These are phyloP conservation scores for Aspidoscelis tigris DNA, from an alignment of 2,113 vertebrate species.

Conservation along the genomic window DNA sequence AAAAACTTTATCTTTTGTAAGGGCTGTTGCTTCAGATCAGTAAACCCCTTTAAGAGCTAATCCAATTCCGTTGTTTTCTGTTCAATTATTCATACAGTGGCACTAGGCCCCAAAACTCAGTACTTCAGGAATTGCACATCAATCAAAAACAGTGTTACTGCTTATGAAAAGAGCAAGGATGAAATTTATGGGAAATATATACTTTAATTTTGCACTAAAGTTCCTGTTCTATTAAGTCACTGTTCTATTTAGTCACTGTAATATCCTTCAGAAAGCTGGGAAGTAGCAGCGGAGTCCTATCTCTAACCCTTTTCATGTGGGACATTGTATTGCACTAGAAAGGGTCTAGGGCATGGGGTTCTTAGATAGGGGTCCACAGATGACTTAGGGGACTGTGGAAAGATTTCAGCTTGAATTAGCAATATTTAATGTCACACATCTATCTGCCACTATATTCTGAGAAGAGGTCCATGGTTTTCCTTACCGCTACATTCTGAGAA, in stretches of 20 bases:
- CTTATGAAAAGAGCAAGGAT: neutral
- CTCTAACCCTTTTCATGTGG: neutral
- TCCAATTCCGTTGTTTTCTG: neutral
- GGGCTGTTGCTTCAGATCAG: neutral
- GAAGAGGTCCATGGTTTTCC: no score
- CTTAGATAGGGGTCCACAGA: no score
- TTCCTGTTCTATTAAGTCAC: rapidly evolving
- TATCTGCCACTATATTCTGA: no score
- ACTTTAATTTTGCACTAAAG: neutral
- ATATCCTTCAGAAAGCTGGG: rapidly evolving
- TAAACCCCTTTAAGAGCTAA: neutral
- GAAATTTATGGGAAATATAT: neutral
- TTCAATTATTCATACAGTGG: constrained; percentile 11
- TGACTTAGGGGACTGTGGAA: no score
- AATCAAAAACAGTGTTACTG: constrained; percentile 15
- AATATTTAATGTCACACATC: no score
- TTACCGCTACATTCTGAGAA: no score
- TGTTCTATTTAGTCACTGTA: rapidly evolving
- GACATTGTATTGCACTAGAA: no score
- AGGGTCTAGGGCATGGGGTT: no score
- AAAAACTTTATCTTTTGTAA: neutral
- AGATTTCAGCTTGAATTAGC: no score
- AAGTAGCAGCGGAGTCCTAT: neutral
- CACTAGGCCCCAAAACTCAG: neutral
- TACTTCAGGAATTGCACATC: neutral